phyloP scores from a whole-genome alignment of 2,888 invertebrate genomes.

The Nomada lathburiana region DNA sequence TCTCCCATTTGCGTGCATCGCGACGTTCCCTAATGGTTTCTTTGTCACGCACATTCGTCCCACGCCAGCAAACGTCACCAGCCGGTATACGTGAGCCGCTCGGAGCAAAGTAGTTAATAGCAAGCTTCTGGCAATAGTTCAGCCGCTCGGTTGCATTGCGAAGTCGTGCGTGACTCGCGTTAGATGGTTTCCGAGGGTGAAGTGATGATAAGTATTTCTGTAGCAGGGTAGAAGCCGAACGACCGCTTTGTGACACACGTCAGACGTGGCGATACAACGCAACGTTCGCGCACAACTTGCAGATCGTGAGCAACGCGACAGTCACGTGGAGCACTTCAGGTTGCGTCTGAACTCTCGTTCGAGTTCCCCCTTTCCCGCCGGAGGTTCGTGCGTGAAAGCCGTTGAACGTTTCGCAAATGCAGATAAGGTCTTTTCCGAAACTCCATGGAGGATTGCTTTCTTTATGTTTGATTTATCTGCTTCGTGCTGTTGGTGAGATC shows the following conservation, averaged over 20 bases:
- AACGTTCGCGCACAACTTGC: slow-evolving; percentile 27
- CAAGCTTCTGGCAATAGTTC: slow-evolving; percentile 27
- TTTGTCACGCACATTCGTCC: slow-evolving; percentile 2
- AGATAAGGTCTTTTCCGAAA: neutral
- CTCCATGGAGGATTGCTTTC: too few relatives aligned
- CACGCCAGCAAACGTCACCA: slow-evolving; percentile 28
- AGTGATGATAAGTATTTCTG: slow-evolving; percentile 51
- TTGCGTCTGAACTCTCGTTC: slow-evolving; percentile 1
- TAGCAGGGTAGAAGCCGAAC: slow-evolving; percentile 17
- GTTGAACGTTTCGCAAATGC: slow-evolving; percentile 11
- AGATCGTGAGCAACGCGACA: neutral
- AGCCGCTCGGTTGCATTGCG: slow-evolving; percentile 8
- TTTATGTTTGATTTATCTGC: too few relatives aligned
- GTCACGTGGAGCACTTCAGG: slow-evolving; percentile 24
- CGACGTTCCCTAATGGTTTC: slow-evolving; percentile 15
- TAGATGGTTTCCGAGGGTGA: neutral
- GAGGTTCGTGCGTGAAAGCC: neutral
- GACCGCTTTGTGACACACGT: slow-evolving; percentile 40
- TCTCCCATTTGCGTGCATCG: slow-evolving; percentile 1
- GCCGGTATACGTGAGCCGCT: neutral
- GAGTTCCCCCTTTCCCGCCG: neutral
- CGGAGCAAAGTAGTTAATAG: slow-evolving; percentile 35
- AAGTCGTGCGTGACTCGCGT: slow-evolving; percentile 34
- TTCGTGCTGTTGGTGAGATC: too few relatives aligned
- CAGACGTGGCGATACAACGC: slow-evolving; percentile 12